Evolutionary conservation across 1,140 invertebrate genomes (phyloP).

Genomic region (Diabrotica virgifera): DNA sequence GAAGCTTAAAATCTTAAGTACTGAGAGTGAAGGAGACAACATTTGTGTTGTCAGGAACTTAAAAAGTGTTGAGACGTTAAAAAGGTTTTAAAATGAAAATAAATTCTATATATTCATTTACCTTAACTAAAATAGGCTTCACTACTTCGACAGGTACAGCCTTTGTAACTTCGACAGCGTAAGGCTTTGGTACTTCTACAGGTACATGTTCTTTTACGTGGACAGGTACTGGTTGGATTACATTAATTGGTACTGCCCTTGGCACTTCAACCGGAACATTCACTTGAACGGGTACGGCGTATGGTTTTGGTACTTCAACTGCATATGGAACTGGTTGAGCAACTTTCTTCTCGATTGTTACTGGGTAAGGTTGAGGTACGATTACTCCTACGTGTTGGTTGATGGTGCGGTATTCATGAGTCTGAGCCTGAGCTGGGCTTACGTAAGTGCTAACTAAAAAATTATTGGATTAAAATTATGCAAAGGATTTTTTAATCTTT

Average conservation of each 20-base stretch:
- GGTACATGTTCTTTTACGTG: constrained; percentile 30
- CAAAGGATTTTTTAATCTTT: no score
- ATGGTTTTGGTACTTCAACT: constrained; percentile 30
- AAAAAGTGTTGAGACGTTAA: no score
- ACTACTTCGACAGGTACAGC: constrained; percentile 20
- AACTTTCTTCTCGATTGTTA: constrained; percentile 31
- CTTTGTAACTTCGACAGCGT: constrained; percentile 25
- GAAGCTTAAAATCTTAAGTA: no score
- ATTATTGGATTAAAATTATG: no score
- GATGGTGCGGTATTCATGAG: constrained; percentile 28
- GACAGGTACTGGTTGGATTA: constrained; percentile 36
- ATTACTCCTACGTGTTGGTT: constrained; percentile 38
- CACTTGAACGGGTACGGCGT: constrained; percentile 29
- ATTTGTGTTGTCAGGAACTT: no score
- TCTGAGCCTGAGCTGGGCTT: constrained; percentile 8
- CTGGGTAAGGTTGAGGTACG: constrained; percentile 48
- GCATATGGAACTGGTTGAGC: constrained; percentile 30
- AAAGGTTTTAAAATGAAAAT: no score
- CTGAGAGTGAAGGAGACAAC: no score
- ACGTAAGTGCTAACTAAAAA: neutral
- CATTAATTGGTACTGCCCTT: constrained; percentile 37
- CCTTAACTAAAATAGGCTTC: constrained; percentile 15
- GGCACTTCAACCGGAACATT: constrained; percentile 37
- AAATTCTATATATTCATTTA: neutral
- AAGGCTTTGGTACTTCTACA: constrained; percentile 30